Evolutionary conservation across 2,888 invertebrate genomes (phyloP), one percentile per base, ranked within the genome.

Genomic region (Drosophila colorata): DNA sequence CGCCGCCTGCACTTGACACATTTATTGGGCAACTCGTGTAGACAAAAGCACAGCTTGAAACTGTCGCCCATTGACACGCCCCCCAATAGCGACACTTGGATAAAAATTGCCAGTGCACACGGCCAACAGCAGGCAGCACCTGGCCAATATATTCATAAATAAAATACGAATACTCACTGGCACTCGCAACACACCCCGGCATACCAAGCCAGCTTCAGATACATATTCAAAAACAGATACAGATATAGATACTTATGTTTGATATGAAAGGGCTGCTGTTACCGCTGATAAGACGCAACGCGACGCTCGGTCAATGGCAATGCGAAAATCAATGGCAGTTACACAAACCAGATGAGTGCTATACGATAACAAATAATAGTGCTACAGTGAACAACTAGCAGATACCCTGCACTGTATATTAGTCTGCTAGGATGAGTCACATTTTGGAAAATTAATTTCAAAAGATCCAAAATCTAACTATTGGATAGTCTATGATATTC

Each of bases 1-100:
- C 58, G 55, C 82, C 82, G 79, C 69, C 86, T 83, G 82, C 82
- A 87, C 82, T 83, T 83, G 82, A 83, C 82, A 83, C 88, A 83
- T 83, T 87, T 83, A 83, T 83, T 83, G 88, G 88, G 74, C 79
- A 87, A 85, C 85, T 65, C 68, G 64, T 65, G 66, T 61, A 87
- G 88, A 83, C 86, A 83, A 82, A 87, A 78, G 82, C 85, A 75
- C 48, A 66, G 75, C 85, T 87, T 79, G 83, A 82, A 75, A 59
- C 66, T 23, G 58, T 18, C 69, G 64, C 65, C 69, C 68, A 78
- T 74, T 71, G 86, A 69, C 77, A 80, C 65, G 67, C 69, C 80
- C 65, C 33, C 40, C 40, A 23, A 44, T 37, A 28, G 65, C 23
- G 33, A 38, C 69, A 48, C 67, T 73, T 66, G 44, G 48, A 70